Evolutionary conservation across 2,888 invertebrate genomes (phyloP).

Genomic region (Eilema depressum): DNA sequence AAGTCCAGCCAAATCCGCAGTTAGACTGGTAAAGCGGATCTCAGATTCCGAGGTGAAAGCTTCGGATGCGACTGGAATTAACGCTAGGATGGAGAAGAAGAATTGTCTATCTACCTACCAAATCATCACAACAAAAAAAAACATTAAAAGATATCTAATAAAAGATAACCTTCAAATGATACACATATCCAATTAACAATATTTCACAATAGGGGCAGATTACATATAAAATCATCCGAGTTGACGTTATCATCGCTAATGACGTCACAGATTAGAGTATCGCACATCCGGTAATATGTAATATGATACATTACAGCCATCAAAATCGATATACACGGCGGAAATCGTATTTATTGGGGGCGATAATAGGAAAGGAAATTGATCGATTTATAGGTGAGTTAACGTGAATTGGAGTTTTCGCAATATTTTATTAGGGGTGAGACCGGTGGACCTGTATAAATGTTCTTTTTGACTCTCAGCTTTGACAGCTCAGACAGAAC

Average conservation of each 20-base stretch:
- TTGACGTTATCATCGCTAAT: neutral
- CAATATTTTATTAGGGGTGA: neutral
- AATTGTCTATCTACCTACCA: too few species aligned
- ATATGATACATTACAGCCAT: conserved; percentile 6
- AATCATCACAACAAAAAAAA: too few species aligned
- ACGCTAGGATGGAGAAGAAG: too few species aligned
- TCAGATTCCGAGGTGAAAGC: too few species aligned
- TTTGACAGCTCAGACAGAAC: too few species aligned
- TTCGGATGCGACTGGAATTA: too few species aligned
- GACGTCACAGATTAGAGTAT: conserved; percentile 19
- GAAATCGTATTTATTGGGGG: conserved; percentile 5
- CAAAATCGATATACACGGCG: conserved; percentile 10
- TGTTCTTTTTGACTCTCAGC: too few species aligned
- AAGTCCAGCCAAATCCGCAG: too few species aligned
- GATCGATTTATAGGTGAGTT: conserved; percentile 6
- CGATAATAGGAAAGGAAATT: conserved; percentile 19
- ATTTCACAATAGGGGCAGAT: neutral
- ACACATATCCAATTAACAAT: neutral
- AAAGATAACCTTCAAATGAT: too few species aligned
- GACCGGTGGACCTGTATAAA: neutral
- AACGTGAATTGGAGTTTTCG: neutral
- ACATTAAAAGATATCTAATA: too few species aligned
- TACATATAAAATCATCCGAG: neutral
- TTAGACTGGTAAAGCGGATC: too few species aligned
- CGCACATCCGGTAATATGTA: conserved; percentile 17